A percentile compares a stretch with the other conserved stretches of the same genome.
Conservation (phyloP, 1,140 invertebrate species). For the Vanessa atalanta region DNA sequence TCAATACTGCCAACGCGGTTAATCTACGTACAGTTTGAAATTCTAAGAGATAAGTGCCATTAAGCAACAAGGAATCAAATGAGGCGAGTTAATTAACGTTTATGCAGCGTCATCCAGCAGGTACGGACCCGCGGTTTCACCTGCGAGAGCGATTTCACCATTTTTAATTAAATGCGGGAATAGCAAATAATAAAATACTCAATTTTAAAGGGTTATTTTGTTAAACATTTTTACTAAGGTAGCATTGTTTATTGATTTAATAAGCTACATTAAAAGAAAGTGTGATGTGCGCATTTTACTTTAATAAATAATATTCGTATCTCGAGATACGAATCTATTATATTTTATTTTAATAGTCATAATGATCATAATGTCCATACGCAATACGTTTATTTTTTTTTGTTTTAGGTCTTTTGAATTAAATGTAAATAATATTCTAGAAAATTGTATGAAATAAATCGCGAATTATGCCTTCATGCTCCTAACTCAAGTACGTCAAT, state of each 20-base stretch:
- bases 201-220: neutral
- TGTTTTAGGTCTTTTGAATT: neutral
- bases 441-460: conserved; percentile 60
- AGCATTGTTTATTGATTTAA: neutral
- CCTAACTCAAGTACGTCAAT: conserved; percentile 72
- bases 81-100: conserved; percentile 69
- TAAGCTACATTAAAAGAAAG: neutral
- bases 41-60: conserved; percentile 33
- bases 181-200: neutral
- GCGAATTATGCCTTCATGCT: conserved; percentile 70
- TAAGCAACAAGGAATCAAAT: conserved; percentile 46
- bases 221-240: neutral
- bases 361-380: neutral
- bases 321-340: too few relatives aligned
- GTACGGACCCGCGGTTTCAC: conserved; percentile 41
- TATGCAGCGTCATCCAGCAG: conserved; percentile 65
- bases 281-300: too few relatives aligned
- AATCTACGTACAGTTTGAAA: conserved; percentile 9
- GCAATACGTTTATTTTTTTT: neutral
- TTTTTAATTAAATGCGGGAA: conserved; percentile 63
- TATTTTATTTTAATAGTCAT: neutral
- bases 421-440: conserved; percentile 4
- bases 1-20: neutral
- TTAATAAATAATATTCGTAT: too few relatives aligned
- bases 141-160: conserved; percentile 44